Conservation (phyloP, 2,797 vertebrate species). For the Taenioides sp. region DNA sequence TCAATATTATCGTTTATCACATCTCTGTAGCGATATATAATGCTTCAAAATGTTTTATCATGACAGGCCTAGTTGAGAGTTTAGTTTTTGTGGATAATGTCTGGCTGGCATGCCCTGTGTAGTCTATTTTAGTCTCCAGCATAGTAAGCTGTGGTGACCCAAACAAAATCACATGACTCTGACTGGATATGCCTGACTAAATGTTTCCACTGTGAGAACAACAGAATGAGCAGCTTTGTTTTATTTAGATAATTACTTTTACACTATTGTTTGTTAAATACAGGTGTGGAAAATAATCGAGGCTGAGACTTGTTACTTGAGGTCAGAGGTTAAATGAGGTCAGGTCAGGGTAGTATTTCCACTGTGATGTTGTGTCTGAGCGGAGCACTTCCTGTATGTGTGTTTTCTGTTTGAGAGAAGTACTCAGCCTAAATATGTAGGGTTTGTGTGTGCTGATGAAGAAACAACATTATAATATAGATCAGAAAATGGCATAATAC, state of each 20-base stretch:
- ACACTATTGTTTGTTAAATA: neutral
- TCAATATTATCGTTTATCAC: no score
- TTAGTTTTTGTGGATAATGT: slow-evolving; percentile 12
- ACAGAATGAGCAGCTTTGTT: slow-evolving; percentile 18
- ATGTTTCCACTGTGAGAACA: slow-evolving; percentile 58
- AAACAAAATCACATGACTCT: slow-evolving; percentile 69
- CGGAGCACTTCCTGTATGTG: no score
- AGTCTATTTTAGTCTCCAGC: slow-evolving; percentile 66
- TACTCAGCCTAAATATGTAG: no score
- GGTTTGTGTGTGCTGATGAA: no score
- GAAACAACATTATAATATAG: no score
- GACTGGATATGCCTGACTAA: slow-evolving; percentile 54
- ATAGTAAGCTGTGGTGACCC: slow-evolving; percentile 68
- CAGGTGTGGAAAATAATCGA: slow-evolving; percentile 8
- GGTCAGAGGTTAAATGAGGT: slow-evolving; percentile 34
- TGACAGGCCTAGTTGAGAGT: slow-evolving; percentile 8
- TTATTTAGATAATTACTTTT: neutral
- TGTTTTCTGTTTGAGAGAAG: no score
- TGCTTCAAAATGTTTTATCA: no score
- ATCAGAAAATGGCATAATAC: no score
- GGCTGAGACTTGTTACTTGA: neutral
- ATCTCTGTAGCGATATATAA: no score
- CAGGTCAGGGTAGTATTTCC: slow-evolving; percentile 30
- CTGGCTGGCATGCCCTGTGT: slow-evolving; percentile 38
- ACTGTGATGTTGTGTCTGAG: neutral